These are phyloP conservation scores for Saturnia japonica DNA, from an alignment of 2,888 invertebrate species.

Conservation along the genomic window DNA sequence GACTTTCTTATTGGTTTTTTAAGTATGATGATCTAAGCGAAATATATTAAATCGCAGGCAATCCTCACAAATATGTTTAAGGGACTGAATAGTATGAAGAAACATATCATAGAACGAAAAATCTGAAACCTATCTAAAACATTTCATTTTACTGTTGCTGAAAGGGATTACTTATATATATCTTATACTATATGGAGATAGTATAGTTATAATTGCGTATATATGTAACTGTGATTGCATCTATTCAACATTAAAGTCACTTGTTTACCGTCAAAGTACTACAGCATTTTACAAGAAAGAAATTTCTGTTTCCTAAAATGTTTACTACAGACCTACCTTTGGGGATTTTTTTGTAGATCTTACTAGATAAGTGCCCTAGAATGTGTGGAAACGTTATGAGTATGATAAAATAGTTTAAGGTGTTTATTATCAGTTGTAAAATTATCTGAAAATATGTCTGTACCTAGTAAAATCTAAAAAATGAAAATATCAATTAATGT, in stretches of 20 bases:
- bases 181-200: background rate
- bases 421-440: background rate
- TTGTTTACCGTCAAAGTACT: slow-evolving; percentile 23
- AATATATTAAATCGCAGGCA: too few species aligned
- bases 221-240: slow-evolving; percentile 48
- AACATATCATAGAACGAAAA: background rate
- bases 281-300: background rate
- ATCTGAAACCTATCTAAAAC: background rate
- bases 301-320: too few species aligned
- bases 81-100: too few species aligned
- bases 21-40: too few species aligned
- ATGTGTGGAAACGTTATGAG: background rate
- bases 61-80: too few species aligned
- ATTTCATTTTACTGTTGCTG: background rate
- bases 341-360: background rate
- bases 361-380: background rate
- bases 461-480: too few species aligned
- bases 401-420: background rate
- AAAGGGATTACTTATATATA: background rate
- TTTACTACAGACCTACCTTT: background rate
- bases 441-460: too few species aligned
- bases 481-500: too few species aligned
- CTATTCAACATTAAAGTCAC: slow-evolving; percentile 44
- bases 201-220: background rate
- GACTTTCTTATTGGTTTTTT: too few species aligned